Percentiles rank a stretch among this genome's conserved stretches.
These are phyloP conservation scores for Cygnus buccinator DNA, from an alignment of 2,113 vertebrate species.

Conservation along the genomic window DNA sequence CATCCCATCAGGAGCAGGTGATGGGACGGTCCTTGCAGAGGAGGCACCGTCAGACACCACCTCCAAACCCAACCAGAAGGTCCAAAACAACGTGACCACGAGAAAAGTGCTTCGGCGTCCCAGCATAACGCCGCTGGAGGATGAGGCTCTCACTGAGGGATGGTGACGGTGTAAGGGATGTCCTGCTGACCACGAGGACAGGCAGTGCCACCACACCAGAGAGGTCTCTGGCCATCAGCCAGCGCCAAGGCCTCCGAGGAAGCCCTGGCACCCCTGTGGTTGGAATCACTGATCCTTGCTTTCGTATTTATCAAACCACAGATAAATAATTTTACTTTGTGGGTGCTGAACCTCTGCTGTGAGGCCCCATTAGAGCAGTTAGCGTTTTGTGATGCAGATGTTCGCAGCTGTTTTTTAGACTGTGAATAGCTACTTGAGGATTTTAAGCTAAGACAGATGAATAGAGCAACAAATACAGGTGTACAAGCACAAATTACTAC, in stretches of 20 bases:
- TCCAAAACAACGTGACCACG: not conserved
- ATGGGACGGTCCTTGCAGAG: fast-evolving
- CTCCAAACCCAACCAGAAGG: not conserved
- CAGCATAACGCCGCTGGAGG: not conserved
- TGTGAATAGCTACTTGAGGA: not conserved
- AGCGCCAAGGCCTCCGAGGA: not conserved
- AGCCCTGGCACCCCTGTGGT: fast-evolving
- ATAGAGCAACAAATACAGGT: not conserved
- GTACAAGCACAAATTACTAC: not conserved
- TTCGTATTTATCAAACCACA: not conserved
- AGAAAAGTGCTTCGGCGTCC: not conserved
- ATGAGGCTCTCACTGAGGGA: not conserved
- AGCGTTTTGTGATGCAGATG: not conserved
- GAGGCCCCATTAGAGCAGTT: not conserved
- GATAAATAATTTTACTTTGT: too few species aligned
- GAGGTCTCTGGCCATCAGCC: not conserved
- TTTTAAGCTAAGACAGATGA: not conserved
- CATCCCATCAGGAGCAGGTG: not conserved
- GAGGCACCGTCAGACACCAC: fast-evolving
- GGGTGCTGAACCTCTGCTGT: not conserved
- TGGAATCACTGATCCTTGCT: not conserved
- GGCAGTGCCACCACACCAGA: not conserved
- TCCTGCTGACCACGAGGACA: not conserved
- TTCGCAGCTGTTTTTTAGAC: not conserved
- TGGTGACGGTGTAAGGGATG: fast-evolving